Evolutionary conservation across 2,888 invertebrate genomes (phyloP).

Genomic region (Spicauda simplicius): DNA sequence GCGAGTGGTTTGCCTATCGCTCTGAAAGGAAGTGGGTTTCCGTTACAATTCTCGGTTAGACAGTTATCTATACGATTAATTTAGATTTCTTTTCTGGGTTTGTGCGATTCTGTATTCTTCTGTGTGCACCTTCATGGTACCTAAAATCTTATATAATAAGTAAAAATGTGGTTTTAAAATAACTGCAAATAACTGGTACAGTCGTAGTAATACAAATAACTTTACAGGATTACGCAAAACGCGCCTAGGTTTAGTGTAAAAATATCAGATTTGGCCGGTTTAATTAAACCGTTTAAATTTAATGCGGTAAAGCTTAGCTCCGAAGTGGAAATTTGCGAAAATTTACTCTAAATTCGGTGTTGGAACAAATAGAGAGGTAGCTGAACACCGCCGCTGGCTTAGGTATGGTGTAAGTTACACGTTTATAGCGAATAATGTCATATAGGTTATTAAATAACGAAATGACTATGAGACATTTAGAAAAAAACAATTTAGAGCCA

Average conservation of each 20-base stretch:
- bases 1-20: too few relatives aligned
- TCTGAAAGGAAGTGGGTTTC: too few relatives aligned
- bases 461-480: too few relatives aligned
- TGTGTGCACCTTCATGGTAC: too few relatives aligned
- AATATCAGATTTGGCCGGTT: constrained; percentile 39
- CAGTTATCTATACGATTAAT: too few relatives aligned
- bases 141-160: too few relatives aligned
- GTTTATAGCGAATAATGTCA: constrained; percentile 7
- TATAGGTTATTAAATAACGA: too few relatives aligned
- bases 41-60: too few relatives aligned
- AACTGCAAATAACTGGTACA: neutral
- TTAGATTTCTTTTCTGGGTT: too few relatives aligned
- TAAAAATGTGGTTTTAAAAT: too few relatives aligned
- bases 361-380: constrained; percentile 43
- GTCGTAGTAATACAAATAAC: neutral
- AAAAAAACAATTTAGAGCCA: too few relatives aligned
- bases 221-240: constrained; percentile 7
- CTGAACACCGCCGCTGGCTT: constrained; percentile 33
- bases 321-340: constrained; percentile 46
- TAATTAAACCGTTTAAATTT: constrained; percentile 45
- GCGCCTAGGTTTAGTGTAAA: constrained; percentile 34
- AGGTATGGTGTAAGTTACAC: constrained; percentile 17
- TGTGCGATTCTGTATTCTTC: too few relatives aligned
- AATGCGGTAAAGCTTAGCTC: constrained; percentile 46
- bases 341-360: constrained; percentile 48